A percentile compares a stretch with the other conserved stretches of the same genome.
Conservation (phyloP, 2,113 vertebrate species). For the Poeciliopsis retropinna region DNA sequence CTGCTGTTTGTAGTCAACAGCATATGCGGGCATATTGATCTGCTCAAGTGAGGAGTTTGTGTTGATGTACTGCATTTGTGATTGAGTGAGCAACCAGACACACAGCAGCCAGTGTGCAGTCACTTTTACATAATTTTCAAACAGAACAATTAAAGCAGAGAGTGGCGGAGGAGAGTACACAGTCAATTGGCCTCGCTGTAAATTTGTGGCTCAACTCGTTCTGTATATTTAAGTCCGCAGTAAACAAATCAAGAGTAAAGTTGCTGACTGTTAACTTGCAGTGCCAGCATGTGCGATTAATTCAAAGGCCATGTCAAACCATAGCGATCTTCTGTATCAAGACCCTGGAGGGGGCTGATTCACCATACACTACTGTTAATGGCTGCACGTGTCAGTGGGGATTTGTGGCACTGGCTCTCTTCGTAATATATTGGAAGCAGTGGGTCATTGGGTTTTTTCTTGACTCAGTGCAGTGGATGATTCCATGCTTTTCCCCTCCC, state of each 20-base stretch:
- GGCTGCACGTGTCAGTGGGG: slow-evolving; percentile 63
- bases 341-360: slow-evolving; percentile 49
- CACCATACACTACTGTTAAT: slow-evolving; percentile 69
- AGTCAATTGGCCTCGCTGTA: slow-evolving; percentile 23
- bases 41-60: neutral
- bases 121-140: slow-evolving; percentile 52
- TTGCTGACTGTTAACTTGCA: slow-evolving; percentile 77
- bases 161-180: slow-evolving; percentile 20
- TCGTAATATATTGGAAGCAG: slow-evolving; percentile 65
- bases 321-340: slow-evolving; percentile 64
- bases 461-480: slow-evolving; percentile 41
- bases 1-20: slow-evolving; percentile 9
- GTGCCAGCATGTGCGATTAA: slow-evolving; percentile 73
- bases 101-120: slow-evolving; percentile 5
- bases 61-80: slow-evolving; percentile 11
- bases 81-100: slow-evolving; percentile 11
- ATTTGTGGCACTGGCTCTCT: slow-evolving; percentile 65
- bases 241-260: slow-evolving; percentile 77
- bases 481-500: slow-evolving; percentile 14
- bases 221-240: slow-evolving; percentile 59
- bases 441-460: slow-evolving; percentile 69
- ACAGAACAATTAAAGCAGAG: slow-evolving; percentile 56
- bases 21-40: slow-evolving; percentile 21
- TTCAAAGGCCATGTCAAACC: slow-evolving; percentile 70
- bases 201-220: slow-evolving; percentile 68